Evolutionary conservation across 2,113 vertebrate species (phyloP).

Genomic region (Dinomys branickii): DNA sequence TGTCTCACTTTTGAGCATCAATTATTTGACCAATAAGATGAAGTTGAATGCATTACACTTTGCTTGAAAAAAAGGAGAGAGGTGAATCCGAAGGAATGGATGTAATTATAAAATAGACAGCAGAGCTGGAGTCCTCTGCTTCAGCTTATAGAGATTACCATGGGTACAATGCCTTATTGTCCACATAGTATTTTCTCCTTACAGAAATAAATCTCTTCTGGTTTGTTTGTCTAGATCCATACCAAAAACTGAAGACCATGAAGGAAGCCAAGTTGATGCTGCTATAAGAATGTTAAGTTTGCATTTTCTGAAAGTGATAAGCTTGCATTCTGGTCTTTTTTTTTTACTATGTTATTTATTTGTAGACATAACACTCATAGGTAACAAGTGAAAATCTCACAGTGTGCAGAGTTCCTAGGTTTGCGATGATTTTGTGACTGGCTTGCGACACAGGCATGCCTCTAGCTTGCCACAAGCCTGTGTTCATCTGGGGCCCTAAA

Average conservation of each 20-base stretch:
- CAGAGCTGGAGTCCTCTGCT: background rate
- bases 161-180: background rate
- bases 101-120: background rate
- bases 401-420: background rate
- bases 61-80: background rate
- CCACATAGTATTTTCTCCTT: background rate
- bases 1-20: background rate
- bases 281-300: background rate
- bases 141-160: background rate
- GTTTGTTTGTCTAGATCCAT: background rate
- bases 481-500: slow-evolving; percentile 63
- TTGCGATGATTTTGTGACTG: slow-evolving; percentile 19
- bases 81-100: slow-evolving; percentile 8
- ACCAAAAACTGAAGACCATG: background rate
- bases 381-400: slow-evolving; percentile 33
- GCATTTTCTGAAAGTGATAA: slow-evolving; percentile 1
- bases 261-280: background rate
- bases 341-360: background rate
- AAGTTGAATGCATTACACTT: slow-evolving; percentile 21
- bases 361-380: background rate
- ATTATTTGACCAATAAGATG: slow-evolving; percentile 49
- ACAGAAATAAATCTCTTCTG: background rate
- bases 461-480: slow-evolving; percentile 70
- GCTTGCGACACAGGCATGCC: slow-evolving; percentile 1
- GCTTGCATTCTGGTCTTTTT: background rate